phyloP scores from a whole-genome alignment of 2,888 invertebrate genomes.

The Hymenopus coronatus region DNA sequence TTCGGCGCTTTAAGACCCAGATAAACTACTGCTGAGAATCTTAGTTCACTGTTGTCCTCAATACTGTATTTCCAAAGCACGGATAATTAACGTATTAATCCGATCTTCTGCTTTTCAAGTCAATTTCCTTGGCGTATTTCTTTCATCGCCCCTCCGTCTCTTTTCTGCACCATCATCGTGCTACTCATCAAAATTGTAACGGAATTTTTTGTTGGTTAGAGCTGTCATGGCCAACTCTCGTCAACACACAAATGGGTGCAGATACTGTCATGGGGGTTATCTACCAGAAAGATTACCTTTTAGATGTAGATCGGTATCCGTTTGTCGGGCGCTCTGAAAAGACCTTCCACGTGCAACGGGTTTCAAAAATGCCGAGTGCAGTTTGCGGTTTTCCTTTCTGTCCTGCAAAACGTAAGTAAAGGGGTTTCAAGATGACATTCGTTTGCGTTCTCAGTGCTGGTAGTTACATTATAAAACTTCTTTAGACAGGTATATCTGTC shows the following conservation, averaged over 20 bases:
- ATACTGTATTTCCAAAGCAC: background rate
- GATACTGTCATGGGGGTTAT: background rate
- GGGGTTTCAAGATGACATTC: background rate
- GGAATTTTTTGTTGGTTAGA: background rate
- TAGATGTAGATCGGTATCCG: background rate
- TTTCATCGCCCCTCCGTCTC: background rate
- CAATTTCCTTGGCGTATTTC: background rate
- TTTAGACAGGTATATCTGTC: background rate
- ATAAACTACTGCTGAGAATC: background rate
- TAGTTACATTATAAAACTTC: background rate
- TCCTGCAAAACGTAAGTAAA: background rate
- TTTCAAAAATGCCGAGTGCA: background rate
- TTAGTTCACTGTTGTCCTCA: background rate
- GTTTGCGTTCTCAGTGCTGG: background rate
- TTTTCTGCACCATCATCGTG: background rate
- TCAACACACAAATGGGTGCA: background rate
- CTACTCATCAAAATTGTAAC: background rate
- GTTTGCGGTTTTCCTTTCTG: background rate
- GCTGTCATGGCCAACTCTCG: background rate
- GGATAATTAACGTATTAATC: conserved; percentile 18
- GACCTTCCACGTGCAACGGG: background rate
- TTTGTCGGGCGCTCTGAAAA: background rate
- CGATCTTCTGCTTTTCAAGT: conserved; percentile 14
- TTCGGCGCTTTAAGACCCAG: too few relatives aligned
- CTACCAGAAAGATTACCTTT: background rate